Percentiles rank a stretch among this genome's conserved stretches.
These are phyloP conservation scores for Bursaphelenchus okinawaensis DNA, from an alignment of 2,888 invertebrate species.

Conservation along the genomic window DNA sequence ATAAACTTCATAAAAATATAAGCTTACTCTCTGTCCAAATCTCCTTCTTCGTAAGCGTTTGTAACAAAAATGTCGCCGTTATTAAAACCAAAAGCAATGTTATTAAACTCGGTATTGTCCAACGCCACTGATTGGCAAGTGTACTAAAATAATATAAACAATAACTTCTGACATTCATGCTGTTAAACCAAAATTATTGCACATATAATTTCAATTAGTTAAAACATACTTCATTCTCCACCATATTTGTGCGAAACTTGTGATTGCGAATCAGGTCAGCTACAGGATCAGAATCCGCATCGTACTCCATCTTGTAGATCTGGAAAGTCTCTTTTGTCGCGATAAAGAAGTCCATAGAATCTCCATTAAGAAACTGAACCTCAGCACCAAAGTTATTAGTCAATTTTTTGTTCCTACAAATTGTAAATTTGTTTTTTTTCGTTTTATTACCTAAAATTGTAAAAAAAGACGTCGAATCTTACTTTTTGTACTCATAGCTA, in stretches of 20 bases:
- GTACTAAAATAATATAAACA: neutral
- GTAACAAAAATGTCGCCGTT: conserved; percentile 22
- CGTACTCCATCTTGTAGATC: neutral
- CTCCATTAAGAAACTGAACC: neutral
- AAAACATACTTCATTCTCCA: neutral
- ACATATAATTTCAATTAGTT: too few relatives aligned
- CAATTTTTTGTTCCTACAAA: neutral
- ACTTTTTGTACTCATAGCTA: neutral
- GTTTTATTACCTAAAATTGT: neutral
- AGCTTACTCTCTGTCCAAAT: neutral
- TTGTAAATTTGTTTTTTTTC: too few relatives aligned
- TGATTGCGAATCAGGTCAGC: neutral
- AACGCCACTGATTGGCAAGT: conserved; percentile 11
- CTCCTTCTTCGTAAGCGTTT: neutral
- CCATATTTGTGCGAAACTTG: neutral
- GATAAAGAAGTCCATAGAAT: neutral
- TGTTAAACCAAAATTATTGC: too few relatives aligned
- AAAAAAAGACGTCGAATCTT: neutral
- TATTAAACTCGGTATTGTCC: conserved; percentile 20
- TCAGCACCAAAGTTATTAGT: neutral
- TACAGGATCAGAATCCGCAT: neutral
- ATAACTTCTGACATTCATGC: too few relatives aligned
- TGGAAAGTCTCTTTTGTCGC: neutral
- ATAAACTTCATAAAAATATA: too few relatives aligned
- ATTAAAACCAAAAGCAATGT: conserved; percentile 22